Evolutionary conservation across 2,888 invertebrate genomes (phyloP).

Genomic region (Sarcophaga variegata): DNA sequence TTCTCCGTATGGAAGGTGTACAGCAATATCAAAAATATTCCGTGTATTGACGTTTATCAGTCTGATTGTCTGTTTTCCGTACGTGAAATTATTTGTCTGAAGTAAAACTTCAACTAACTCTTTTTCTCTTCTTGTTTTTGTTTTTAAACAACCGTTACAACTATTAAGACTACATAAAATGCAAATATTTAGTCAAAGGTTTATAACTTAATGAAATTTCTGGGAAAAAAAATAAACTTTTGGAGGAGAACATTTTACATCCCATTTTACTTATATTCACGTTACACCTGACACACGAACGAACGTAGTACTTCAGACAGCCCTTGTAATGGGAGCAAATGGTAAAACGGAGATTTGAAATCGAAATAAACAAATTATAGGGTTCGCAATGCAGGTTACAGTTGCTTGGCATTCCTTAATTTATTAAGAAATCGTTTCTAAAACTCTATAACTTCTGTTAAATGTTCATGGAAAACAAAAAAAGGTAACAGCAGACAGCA

Average conservation of each 20-base stretch:
- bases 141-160: constrained; percentile 44
- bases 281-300: neutral
- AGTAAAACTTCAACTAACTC: constrained; percentile 44
- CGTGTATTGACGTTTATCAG: no score
- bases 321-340: neutral
- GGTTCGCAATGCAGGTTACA: neutral
- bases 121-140: neutral
- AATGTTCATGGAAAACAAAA: neutral
- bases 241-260: neutral
- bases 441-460: constrained; percentile 12
- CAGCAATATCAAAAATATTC: no score
- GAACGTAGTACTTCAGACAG: neutral
- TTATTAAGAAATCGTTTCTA: no score
- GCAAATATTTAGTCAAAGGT: constrained; percentile 37
- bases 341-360: neutral
- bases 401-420: neutral
- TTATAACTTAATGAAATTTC: constrained; percentile 43
- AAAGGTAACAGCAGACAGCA: neutral
- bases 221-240: neutral
- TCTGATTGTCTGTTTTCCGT: neutral
- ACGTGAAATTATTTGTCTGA: constrained; percentile 41
- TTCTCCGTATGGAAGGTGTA: no score
- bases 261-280: neutral
- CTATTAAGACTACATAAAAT: constrained; percentile 44
- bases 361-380: neutral